Evolutionary conservation across 2,888 invertebrate genomes (phyloP), one percentile per base, ranked within the genome.

Genomic region (Eupsilia transversa): DNA sequence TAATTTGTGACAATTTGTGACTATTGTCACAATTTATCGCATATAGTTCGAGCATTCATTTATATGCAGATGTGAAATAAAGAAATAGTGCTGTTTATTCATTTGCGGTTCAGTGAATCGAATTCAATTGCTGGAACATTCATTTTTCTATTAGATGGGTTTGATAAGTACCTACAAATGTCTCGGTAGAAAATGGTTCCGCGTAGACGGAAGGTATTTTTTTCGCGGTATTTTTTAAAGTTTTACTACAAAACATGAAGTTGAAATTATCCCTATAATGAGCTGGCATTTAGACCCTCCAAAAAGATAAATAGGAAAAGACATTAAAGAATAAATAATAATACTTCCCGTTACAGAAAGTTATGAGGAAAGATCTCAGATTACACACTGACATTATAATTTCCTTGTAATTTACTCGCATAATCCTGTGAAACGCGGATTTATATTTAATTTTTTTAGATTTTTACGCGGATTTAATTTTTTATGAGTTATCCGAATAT

Each of bases 1-100:
- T 84, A 82, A 82, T 82, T 82, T 82, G 75, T 54, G 71, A 79
- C 71, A 59, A 75, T 74, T 74, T 65, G 74, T 35, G 49, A 75
- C 46, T 61, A 72, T 80, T 82, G 85, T 84, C 43, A 67, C 61
- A 70, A 82, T 82, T 73, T 84, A 75, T 81, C 1, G 65, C 27
- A 46, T 23, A 46, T 54, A 52, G 30, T 72, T 63, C 35, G 49
- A 70, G 63, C 49, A 49, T 68, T 74, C 43, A 76, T 82, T 82
- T 84, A 63, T 72, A 82, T 82, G 82, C 41, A 82, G 81, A 82
- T 82, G 49, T 14, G 59, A 52, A 52, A 43, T 23, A 65, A 79
- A 80, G 71, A 68, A 54, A 66, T 74, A 57, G 64, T 23, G 17
- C 46, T 83, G 79, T 80, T 83, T 83, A 66, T 80, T 46, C 14